Conservation (phyloP, 2,888 invertebrate genomes). For the Eumerus sabulonum region DNA sequence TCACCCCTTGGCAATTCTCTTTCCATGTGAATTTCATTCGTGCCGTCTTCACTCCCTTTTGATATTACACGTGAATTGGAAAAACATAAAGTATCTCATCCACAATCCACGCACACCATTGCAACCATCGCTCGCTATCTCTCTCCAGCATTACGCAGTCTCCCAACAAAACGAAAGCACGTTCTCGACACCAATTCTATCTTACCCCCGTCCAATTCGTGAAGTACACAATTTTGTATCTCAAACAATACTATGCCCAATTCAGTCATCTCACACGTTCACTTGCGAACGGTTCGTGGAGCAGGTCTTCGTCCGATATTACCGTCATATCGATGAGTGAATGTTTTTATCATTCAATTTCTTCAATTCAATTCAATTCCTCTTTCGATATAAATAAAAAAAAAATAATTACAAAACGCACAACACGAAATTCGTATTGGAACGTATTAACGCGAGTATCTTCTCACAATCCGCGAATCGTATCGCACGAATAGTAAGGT, state of each 20-base stretch:
- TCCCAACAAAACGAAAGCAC: not conserved
- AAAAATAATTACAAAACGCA: conserved; percentile 15
- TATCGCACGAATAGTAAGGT: no score
- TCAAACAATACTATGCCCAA: conserved; percentile 39
- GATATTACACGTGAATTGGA: no score
- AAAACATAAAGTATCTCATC: no score
- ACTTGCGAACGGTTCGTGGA: conserved; percentile 44
- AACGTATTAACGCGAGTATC: not conserved
- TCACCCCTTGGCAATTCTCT: no score
- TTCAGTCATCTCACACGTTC: conserved; percentile 51
- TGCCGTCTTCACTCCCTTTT: no score
- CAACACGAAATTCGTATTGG: not conserved
- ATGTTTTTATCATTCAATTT: conserved; percentile 1
- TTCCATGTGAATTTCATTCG: no score
- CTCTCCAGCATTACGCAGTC: no score
- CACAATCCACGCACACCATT: no score
- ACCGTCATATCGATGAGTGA: conserved; percentile 17
- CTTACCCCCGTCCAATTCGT: conserved; percentile 13
- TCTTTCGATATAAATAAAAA: not conserved
- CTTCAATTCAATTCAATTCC: conserved; percentile 7
- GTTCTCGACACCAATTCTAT: conserved; percentile 34
- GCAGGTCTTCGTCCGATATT: conserved; percentile 3
- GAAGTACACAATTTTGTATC: conserved; percentile 27
- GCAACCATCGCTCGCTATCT: no score
- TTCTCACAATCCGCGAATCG: no score